Evolutionary conservation across 2,113 vertebrate species (phyloP).

Genomic region (Sarotherodon lohbergeri): DNA sequence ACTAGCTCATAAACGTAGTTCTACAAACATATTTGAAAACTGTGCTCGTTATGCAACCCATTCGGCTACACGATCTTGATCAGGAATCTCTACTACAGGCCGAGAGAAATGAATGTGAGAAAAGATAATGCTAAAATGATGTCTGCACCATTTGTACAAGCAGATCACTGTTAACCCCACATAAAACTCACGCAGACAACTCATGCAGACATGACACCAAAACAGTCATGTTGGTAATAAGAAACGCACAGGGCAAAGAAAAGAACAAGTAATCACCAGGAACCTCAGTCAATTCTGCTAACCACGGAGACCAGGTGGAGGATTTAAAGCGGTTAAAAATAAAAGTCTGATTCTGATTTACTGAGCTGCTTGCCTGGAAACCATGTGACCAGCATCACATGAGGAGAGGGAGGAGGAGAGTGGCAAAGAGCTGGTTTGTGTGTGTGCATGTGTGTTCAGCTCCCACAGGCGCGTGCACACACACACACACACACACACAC

Average conservation of each 20-base stretch:
- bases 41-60: not conserved
- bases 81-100: not conserved
- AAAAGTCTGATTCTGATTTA: constrained; percentile 76
- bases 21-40: not conserved
- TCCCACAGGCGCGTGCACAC: not conserved
- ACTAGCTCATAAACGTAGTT: not conserved
- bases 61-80: not conserved
- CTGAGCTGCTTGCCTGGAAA: constrained; percentile 72
- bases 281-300: constrained; percentile 26
- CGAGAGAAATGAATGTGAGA: not conserved
- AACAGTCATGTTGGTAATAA: not conserved
- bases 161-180: not conserved
- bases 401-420: constrained; percentile 42
- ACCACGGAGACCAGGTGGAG: constrained; percentile 47
- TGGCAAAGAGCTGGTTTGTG: not conserved
- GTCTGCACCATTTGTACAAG: not conserved
- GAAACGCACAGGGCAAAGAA: not conserved
- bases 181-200: not conserved
- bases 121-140: not conserved
- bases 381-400: constrained; percentile 76
- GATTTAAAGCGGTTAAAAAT: constrained; percentile 73
- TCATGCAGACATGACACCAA: not conserved
- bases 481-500: not conserved
- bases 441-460: not conserved
- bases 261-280: not conserved